These are phyloP conservation scores for Heteractis magnifica DNA, from an alignment of 92 coral and sea anemone genomes.

Conservation along the genomic window DNA sequence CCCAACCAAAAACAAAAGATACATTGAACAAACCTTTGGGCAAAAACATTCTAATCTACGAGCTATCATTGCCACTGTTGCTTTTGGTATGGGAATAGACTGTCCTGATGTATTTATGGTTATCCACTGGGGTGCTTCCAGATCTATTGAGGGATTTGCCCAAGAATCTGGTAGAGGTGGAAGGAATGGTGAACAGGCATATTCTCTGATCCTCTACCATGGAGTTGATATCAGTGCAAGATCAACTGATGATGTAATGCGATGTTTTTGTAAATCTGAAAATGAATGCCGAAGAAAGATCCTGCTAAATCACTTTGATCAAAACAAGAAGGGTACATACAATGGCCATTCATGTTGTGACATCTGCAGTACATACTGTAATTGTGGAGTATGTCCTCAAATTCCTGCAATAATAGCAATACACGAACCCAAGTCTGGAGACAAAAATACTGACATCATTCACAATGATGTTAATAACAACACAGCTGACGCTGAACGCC, in stretches of 20 bases:
- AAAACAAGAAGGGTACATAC: neutral
- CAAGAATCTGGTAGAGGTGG: slow-evolving; percentile 22
- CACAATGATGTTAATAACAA: no score
- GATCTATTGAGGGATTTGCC: neutral
- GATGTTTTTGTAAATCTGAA: neutral
- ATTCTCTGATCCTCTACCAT: neutral
- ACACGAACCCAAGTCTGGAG: no score
- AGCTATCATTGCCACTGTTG: neutral
- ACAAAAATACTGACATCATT: no score
- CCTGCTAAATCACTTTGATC: neutral
- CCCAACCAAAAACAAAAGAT: neutral
- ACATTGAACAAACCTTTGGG: neutral
- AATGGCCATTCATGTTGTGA: slow-evolving; percentile 19
- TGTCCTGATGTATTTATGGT: neutral
- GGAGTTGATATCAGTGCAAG: slow-evolving; percentile 10
- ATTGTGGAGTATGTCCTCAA: no score
- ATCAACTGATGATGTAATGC: neutral
- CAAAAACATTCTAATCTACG: neutral
- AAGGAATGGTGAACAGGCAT: slow-evolving; percentile 13
- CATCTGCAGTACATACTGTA: slow-evolving; percentile 12
- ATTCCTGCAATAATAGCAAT: no score
- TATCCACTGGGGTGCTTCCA: neutral
- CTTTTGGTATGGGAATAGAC: slow-evolving; percentile 1
- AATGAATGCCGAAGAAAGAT: neutral
- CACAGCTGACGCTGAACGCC: no score